phyloP scores from a whole-genome alignment of 2,113 vertebrate species.

The Seriola aureovittata region DNA sequence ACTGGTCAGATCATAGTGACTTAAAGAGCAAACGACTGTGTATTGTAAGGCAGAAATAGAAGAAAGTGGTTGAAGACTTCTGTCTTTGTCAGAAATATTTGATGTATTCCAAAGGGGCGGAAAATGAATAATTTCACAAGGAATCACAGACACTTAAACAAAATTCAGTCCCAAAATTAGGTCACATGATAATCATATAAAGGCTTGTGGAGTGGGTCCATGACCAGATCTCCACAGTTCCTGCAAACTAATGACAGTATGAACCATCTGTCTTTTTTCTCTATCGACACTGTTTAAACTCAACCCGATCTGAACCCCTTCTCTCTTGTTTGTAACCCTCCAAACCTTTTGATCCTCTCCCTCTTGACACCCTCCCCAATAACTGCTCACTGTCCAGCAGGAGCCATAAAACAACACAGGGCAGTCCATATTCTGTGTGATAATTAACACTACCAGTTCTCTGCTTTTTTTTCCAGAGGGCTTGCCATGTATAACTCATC shows the following conservation, averaged over 20 bases:
- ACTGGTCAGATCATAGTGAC: conserved; percentile 9
- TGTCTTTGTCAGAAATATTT: not conserved
- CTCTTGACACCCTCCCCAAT: conserved; percentile 55
- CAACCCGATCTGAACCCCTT: conserved; percentile 52
- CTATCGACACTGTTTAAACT: conserved; percentile 72
- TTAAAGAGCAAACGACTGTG: not conserved
- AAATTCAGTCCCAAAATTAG: conserved; percentile 66
- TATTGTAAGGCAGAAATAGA: conserved; percentile 2
- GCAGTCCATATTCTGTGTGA: conserved; percentile 71
- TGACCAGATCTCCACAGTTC: conserved; percentile 20
- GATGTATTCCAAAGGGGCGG: not conserved
- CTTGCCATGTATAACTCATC: conserved; percentile 87
- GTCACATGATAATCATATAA: conserved; percentile 79
- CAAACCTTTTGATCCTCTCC: conserved; percentile 61
- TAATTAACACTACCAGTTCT: conserved; percentile 84
- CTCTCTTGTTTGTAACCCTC: conserved; percentile 70
- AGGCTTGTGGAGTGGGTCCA: conserved; percentile 12
- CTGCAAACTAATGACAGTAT: conserved; percentile 30
- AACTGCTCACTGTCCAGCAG: conserved; percentile 65
- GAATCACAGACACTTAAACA: conserved; percentile 68
- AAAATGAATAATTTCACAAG: conserved; percentile 28
- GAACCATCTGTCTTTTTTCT: conserved; percentile 29
- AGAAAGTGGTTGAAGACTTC: not conserved
- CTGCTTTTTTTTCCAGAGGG: conserved; percentile 85
- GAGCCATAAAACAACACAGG: conserved; percentile 49